Evolutionary conservation across 2,888 invertebrate species (phyloP), one percentile per base, ranked within the genome.

Genomic region (Spatulosminthurus flaviceps): DNA sequence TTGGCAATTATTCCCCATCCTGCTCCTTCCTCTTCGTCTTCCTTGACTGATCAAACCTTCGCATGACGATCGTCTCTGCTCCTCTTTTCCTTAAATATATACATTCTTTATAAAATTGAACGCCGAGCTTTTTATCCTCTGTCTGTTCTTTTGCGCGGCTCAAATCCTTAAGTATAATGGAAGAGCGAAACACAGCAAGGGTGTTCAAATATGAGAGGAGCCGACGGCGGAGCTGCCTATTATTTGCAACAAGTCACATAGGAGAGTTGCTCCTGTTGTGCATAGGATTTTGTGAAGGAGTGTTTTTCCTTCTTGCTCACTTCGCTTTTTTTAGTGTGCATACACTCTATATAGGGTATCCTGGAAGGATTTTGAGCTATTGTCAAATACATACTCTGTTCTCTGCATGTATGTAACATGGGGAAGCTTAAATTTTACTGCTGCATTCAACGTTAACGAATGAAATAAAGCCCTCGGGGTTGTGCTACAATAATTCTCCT

Each of bases 1-100:
- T 21, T 64, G 64, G 64, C 64, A 64, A 64, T 64, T 64, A 64
- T 64, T 26, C n/a, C 64, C 24, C 64, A 51, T 51, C 51, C n/a
- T 51, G 51, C 51, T 51, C 51, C 51, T 51, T 51, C 51, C 51
- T 51, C 51, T 13, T n/a, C 51, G 5, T n/a, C n/a, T 51, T 51
- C 51, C 51, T 51, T n/a, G 9, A 51, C 51, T 51, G 51, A 51
- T 51, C 51, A 51, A 51, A 51, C 16, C 51, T 51, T 51, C 51
- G 51, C 51, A 13, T 51, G 51, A 51, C 51, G 51, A 19, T 51
- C 16, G 51, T 51, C 51, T 4, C 51, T n/a, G n/a, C n/a, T n/a
- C n/a, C n/a, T n/a, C n/a, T n/a, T 16, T n/a, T n/a, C 16, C 16
- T 5, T 51, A 51, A 51, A 51, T 51, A 51, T 51, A 51, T 51